A percentile compares a stretch with the other conserved stretches of the same genome.
Evolutionary conservation across 2,888 invertebrate species (phyloP).

Genomic region (Acleris emargana): DNA sequence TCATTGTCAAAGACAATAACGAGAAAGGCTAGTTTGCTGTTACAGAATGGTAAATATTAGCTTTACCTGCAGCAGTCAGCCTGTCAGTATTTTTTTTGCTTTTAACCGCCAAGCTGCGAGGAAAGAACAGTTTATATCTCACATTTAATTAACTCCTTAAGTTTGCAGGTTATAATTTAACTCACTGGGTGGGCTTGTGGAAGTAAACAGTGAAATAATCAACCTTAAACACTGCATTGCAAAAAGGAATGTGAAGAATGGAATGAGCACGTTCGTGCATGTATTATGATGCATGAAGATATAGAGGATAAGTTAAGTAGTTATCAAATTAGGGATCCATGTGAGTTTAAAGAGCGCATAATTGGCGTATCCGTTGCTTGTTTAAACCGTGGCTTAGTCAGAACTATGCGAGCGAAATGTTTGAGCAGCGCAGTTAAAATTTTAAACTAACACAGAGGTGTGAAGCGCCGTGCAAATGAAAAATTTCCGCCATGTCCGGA

Average conservation of each 20-base stretch:
- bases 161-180: conserved; percentile 27
- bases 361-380: conserved; percentile 17
- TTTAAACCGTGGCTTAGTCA: conserved; percentile 10
- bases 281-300: background rate
- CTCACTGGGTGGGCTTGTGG: conserved; percentile 30
- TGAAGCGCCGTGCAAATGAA: conserved; percentile 77
- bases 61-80: background rate
- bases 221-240: conserved; percentile 1
- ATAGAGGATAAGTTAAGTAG: too few relatives aligned
- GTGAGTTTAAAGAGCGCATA: conserved; percentile 3
- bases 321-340: background rate
- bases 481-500: conserved; percentile 72
- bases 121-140: conserved; percentile 7
- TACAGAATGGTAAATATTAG: conserved; percentile 12
- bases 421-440: conserved; percentile 62
- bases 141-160: conserved; percentile 32
- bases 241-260: background rate
- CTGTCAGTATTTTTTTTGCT: conserved; percentile 22
- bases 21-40: background rate
- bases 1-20: too few relatives aligned
- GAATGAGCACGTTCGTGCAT: background rate
- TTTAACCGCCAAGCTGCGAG: conserved; percentile 7
- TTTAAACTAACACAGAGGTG: conserved; percentile 70
- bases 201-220: conserved; percentile 21
- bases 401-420: conserved; percentile 45